Evolutionary conservation across 2,888 invertebrate species (phyloP), one percentile per base, ranked within the genome.

Genomic region (Pycnomerus fuliginosus): DNA sequence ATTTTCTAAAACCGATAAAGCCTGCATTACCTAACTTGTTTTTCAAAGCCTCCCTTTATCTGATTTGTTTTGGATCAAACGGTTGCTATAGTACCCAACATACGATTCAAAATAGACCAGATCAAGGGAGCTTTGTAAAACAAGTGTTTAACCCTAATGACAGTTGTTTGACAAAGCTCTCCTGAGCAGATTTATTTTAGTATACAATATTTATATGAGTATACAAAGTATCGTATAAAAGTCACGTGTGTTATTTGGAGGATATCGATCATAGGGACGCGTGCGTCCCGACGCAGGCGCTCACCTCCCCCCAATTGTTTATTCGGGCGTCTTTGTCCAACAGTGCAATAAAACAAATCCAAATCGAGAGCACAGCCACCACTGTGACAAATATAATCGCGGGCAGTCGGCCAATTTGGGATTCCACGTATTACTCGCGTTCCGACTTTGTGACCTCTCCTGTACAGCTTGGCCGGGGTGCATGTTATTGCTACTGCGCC

Each of bases 401-500:
- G 25, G 39, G 44, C 33, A 44, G 12, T 17, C 22, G 17, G 24
- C 48, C 44, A 39, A 39, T 37, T 20, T 29, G 47, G 47, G 47
- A 47, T 33, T 47, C 42, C 33, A 12, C 37, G 31, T 30, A 32
- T 41, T 41, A 41, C 41, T 39, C 40, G 39, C 39, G 44, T 44
- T 38, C 44, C 43, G 31, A 44, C 37, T 44, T 37, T 27, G 38
- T 39, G 44, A 44, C 34, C 44, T 44, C 37, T 37, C 16, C 37
- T 32, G 23, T 25, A 25, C n/a, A 36, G 42, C 8, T n/a, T 14
- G 10, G 4, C 29, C 29, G 29, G 35, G 20, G 4, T 20, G 20
- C 35, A 42, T 42, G 42, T 29, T 41, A 22, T 25, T 41, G 27
- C 34, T 41, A n/a, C 20, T 20, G 5, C 20, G 34, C 35, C 44